Conservation (phyloP, 2,113 vertebrate genomes). For the Galemys pyrenaicus region DNA sequence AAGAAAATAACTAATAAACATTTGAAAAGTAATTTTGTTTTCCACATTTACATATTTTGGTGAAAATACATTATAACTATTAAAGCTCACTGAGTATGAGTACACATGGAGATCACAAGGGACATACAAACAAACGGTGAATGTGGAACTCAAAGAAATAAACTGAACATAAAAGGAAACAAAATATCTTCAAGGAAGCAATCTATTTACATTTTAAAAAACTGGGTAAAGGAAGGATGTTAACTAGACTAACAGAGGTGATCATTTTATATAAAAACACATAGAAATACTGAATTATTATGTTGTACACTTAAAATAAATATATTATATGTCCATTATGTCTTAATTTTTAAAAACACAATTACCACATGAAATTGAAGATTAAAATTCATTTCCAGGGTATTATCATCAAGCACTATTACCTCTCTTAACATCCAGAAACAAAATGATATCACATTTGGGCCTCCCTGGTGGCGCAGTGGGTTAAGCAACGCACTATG, state of each 20-base stretch:
- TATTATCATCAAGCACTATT: neutral
- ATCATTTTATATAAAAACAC: no score
- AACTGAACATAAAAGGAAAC: neutral
- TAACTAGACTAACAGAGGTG: no score
- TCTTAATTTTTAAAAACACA: neutral
- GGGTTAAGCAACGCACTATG: no score
- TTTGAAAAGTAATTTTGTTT: no score
- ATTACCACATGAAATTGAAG: neutral
- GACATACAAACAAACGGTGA: neutral
- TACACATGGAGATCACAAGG: neutral
- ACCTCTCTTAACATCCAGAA: neutral
- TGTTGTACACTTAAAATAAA: no score
- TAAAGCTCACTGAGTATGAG: neutral
- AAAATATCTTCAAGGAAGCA: neutral
- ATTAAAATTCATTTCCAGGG: constrained; percentile 32
- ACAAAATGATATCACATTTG: no score
- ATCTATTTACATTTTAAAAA: neutral
- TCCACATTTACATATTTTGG: no score
- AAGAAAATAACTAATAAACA: neutral
- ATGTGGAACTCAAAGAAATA: neutral
- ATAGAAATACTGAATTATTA: no score
- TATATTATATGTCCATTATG: no score
- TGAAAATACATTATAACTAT: no score
- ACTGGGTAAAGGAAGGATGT: neutral
- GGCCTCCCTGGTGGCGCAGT: no score